These are phyloP conservation scores for Dendrolimus houi DNA, from an alignment of 2,888 invertebrate species.

Conservation along the genomic window DNA sequence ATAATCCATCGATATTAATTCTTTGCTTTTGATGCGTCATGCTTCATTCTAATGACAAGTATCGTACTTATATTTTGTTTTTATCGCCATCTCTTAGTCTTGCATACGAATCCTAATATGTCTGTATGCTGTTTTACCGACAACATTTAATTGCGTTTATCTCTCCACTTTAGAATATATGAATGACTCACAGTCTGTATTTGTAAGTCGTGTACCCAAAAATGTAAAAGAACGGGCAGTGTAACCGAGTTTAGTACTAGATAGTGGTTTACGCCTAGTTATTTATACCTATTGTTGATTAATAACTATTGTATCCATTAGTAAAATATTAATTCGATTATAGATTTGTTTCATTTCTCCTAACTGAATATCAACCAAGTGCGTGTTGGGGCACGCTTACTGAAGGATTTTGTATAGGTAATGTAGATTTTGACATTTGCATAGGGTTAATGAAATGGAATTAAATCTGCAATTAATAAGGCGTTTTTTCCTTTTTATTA, in stretches of 20 bases:
- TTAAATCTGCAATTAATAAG: too few relatives aligned
- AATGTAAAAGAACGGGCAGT: constrained; percentile 13
- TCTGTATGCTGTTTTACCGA: too few relatives aligned
- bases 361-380: not conserved
- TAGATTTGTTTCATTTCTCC: constrained; percentile 16
- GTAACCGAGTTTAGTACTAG: constrained; percentile 19
- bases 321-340: constrained; percentile 57
- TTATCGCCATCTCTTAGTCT: too few relatives aligned
- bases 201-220: not conserved
- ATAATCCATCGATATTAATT: too few relatives aligned
- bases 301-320: constrained; percentile 64
- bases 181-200: not conserved
- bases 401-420: not conserved
- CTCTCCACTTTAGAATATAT: not conserved
- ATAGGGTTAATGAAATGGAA: too few relatives aligned
- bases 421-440: too few relatives aligned
- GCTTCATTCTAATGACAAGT: too few relatives aligned
- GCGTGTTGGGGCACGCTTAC: not conserved
- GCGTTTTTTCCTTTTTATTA: constrained; percentile 24
- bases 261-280: constrained; percentile 51
- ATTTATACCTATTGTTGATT: constrained; percentile 69
- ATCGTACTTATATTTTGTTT: too few relatives aligned
- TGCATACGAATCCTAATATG: too few relatives aligned
- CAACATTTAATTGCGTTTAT: not conserved
- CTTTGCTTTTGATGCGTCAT: too few relatives aligned